Evolutionary conservation across 2,888 invertebrate species (phyloP).

Genomic region (Lithophane ornitopus): DNA sequence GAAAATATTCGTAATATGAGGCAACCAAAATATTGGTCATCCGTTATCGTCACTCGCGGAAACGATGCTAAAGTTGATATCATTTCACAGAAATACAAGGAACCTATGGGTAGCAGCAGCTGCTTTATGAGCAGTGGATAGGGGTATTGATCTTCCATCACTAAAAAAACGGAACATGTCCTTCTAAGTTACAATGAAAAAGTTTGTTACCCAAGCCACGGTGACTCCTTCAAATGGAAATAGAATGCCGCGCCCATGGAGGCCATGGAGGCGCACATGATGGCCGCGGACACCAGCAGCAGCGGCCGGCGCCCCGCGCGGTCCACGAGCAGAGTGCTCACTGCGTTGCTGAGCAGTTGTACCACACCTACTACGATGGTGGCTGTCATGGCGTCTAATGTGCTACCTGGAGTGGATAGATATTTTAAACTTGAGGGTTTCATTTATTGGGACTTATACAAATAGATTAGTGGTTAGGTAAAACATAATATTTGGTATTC

Average conservation of each 20-base stretch:
- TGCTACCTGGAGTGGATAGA: slow-evolving; percentile 81
- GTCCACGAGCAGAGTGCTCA: slow-evolving; percentile 91
- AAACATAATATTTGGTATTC: background rate
- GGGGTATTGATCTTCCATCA: background rate
- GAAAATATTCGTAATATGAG: too few species aligned
- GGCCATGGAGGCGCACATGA: slow-evolving; percentile 89
- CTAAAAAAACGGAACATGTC: too few species aligned
- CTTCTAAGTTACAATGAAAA: background rate
- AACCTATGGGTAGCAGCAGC: too few species aligned
- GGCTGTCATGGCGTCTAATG: slow-evolving; percentile 88
- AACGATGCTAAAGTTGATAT: background rate
- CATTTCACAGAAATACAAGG: too few species aligned
- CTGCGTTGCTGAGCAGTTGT: slow-evolving; percentile 88
- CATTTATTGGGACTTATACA: background rate
- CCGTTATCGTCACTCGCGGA: background rate
- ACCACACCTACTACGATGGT: slow-evolving; percentile 90
- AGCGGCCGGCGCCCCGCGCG: slow-evolving; percentile 91
- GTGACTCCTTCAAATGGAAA: slow-evolving; percentile 82
- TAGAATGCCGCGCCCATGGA: slow-evolving; percentile 90
- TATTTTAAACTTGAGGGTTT: background rate
- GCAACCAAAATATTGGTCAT: too few species aligned
- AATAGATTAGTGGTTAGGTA: background rate
- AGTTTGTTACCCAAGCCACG: slow-evolving; percentile 82
- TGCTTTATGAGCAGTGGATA: background rate
- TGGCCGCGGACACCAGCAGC: slow-evolving; percentile 90